A percentile compares a stretch with the other conserved stretches of the same genome.
Evolutionary conservation across 2,888 invertebrate genomes (phyloP).

Genomic region (Pediacus dermestoides): DNA sequence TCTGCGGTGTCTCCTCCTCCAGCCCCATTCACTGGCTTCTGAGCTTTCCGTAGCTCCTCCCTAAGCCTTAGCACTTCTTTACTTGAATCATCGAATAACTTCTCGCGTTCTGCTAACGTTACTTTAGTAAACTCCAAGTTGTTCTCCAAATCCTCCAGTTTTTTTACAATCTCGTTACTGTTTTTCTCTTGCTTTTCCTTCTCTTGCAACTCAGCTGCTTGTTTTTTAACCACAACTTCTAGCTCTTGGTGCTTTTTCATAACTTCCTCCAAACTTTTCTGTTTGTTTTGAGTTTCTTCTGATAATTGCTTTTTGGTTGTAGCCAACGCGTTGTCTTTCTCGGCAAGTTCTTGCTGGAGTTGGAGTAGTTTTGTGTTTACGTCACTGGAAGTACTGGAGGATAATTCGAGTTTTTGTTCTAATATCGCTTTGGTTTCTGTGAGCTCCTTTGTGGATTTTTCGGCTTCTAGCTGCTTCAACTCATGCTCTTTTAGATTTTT

Average conservation of each 20-base stretch:
- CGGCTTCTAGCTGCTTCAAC: neutral
- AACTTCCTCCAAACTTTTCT: conserved; percentile 14
- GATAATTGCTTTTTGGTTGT: conserved; percentile 29
- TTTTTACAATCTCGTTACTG: conserved; percentile 20
- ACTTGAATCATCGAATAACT: conserved; percentile 15
- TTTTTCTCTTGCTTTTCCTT: conserved; percentile 20
- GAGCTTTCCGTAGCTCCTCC: conserved; percentile 9
- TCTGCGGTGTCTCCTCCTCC: conserved; percentile 8
- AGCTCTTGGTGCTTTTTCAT: conserved; percentile 16
- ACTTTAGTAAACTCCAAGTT: conserved; percentile 22
- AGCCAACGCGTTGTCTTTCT: conserved; percentile 34
- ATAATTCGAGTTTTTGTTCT: conserved; percentile 18
- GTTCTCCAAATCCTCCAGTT: conserved; percentile 24
- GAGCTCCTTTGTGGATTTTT: conserved; percentile 50
- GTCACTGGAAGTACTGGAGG: conserved; percentile 35
- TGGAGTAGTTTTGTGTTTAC: conserved; percentile 33
- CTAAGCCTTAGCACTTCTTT: too few relatives aligned
- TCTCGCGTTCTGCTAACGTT: conserved; percentile 20
- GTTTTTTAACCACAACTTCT: conserved; percentile 18
- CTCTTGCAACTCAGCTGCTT: conserved; percentile 16
- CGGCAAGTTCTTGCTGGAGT: conserved; percentile 32
- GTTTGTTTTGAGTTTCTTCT: conserved; percentile 34
- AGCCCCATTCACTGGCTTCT: conserved; percentile 9
- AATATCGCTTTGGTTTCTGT: conserved; percentile 30
- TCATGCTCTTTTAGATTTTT: neutral